Evolutionary conservation across 1,140 invertebrate species (phyloP).

Genomic region (Drosophila nannoptera): DNA sequence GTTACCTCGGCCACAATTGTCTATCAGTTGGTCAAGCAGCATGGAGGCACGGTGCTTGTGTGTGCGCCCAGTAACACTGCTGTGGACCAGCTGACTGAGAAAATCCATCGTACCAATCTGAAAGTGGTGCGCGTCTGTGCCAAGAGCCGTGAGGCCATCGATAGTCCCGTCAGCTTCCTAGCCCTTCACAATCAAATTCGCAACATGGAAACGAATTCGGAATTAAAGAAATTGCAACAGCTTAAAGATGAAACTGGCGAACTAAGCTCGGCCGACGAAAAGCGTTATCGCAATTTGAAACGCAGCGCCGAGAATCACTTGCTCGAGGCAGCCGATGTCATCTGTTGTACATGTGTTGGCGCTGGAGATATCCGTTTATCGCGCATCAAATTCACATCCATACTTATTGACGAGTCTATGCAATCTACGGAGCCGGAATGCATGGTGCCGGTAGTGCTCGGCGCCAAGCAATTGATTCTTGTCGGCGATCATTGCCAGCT

Average conservation of each 20-base stretch:
- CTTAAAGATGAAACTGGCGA: constrained; percentile 98
- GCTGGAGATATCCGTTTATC: constrained; percentile 96
- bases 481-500: constrained; percentile 99
- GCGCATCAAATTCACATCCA: constrained; percentile 96
- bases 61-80: constrained; percentile 99
- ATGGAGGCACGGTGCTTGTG: constrained; percentile 95
- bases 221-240: constrained; percentile 96
- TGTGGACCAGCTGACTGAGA: constrained; percentile 99
- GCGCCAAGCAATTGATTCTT: constrained; percentile 96
- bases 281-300: constrained; percentile 94
- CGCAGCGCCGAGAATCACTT: constrained; percentile 95
- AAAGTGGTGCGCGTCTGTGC: constrained; percentile 98
- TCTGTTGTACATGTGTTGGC: constrained; percentile 99
- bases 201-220: constrained; percentile 93
- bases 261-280: constrained; percentile 95
- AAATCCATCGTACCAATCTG: constrained; percentile 97
- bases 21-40: constrained; percentile 97
- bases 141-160: constrained; percentile 98
- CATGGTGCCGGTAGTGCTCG: constrained; percentile 98
- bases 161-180: constrained; percentile 97
- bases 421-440: constrained; percentile 99
- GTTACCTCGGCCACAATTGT: constrained; percentile 99
- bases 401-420: constrained; percentile 98
- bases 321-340: constrained; percentile 97
- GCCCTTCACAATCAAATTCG: constrained; percentile 98